Percentiles rank a stretch among this genome's conserved stretches.
These are phyloP conservation scores for Hypsibius dujardini DNA, from an alignment of 1,140 invertebrate genomes.

Conservation along the genomic window DNA sequence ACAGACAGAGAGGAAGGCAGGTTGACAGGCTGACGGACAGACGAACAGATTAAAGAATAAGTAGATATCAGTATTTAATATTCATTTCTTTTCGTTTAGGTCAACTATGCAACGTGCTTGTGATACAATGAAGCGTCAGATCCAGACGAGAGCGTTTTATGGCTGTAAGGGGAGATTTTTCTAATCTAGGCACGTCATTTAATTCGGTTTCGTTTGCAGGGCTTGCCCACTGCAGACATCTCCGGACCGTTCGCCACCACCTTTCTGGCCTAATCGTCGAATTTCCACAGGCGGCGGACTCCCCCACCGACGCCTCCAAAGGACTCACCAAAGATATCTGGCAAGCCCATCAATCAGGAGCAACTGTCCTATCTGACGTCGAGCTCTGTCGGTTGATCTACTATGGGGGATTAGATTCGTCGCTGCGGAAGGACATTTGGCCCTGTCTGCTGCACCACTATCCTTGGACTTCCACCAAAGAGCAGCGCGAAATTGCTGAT, in stretches of 20 bases:
- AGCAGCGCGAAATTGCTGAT: slow-evolving; percentile 50
- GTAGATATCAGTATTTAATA: background rate
- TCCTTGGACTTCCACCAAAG: slow-evolving; percentile 50
- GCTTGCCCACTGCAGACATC: slow-evolving; percentile 75
- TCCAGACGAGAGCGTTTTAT: slow-evolving; percentile 83
- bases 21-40: too few species aligned
- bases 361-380: slow-evolving; percentile 18
- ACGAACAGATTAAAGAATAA: too few species aligned
- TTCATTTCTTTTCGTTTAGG: slow-evolving; percentile 29
- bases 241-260: slow-evolving; percentile 75
- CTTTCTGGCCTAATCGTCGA: slow-evolving; percentile 61
- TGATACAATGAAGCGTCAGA: slow-evolving; percentile 78
- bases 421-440: slow-evolving; percentile 66
- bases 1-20: too few species aligned
- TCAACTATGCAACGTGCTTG: slow-evolving; percentile 54
- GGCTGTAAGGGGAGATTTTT: slow-evolving; percentile 45
- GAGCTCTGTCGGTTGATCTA: slow-evolving; percentile 67
- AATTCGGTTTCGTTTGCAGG: slow-evolving; percentile 29
- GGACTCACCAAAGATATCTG: slow-evolving; percentile 52
- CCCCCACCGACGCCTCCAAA: slow-evolving; percentile 29
- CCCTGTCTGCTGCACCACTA: slow-evolving; percentile 75
- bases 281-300: slow-evolving; percentile 18
- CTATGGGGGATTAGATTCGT: slow-evolving; percentile 61
- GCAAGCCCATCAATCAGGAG: slow-evolving; percentile 34
- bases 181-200: background rate